These are phyloP conservation scores for Trachelus iudaicus DNA, from an alignment of 2,888 invertebrate genomes.

Conservation along the genomic window DNA sequence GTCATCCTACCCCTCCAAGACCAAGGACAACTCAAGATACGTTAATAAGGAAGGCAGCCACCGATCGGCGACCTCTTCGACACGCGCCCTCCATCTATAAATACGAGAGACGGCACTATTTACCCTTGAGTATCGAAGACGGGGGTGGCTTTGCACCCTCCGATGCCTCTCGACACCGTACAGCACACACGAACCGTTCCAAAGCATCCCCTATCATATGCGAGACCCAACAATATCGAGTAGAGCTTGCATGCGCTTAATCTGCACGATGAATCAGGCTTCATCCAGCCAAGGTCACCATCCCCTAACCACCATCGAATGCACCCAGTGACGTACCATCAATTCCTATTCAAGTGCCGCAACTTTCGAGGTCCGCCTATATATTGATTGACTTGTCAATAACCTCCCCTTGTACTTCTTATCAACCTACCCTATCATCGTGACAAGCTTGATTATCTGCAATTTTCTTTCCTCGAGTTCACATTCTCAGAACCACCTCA, in stretches of 20 bases:
- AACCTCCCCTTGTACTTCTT: not conserved
- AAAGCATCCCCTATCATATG: not conserved
- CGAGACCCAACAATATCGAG: constrained; percentile 4
- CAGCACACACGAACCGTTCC: not conserved
- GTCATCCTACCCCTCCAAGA: not conserved
- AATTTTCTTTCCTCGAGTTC: not conserved
- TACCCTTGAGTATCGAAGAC: not conserved
- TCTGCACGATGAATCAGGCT: constrained; percentile 14
- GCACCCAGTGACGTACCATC: not conserved
- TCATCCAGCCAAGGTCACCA: constrained; percentile 11
- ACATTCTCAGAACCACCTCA: not conserved
- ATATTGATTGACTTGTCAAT: not conserved
- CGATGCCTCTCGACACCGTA: not conserved
- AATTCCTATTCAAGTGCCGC: not conserved
- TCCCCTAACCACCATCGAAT: not conserved
- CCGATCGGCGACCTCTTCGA: not conserved
- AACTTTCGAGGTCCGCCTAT: not conserved
- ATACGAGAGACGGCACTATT: not conserved
- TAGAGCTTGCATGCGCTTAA: constrained; percentile 20
- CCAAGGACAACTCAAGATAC: not conserved
- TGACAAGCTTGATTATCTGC: too few relatives aligned
- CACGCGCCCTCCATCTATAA: not conserved
- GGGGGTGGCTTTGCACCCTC: not conserved
- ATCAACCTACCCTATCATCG: not conserved
- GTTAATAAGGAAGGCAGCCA: not conserved